Base-by-base conservation (phyloP, 1,140 invertebrate genomes). In the Drosophila suzukii region DNA sequence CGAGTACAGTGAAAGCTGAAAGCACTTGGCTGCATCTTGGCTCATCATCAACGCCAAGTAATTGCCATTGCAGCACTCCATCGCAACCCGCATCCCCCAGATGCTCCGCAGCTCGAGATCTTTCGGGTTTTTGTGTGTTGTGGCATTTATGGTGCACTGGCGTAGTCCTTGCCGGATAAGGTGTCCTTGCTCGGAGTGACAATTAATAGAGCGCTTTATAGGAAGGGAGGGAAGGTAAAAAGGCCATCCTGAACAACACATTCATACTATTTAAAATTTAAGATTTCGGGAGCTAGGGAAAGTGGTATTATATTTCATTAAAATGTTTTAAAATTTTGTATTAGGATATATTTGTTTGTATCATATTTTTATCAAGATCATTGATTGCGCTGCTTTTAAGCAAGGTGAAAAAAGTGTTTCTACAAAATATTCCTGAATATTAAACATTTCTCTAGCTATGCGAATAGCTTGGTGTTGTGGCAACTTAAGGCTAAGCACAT, bases 1-100 rank as follows among this genome's bases (percentile, higher is more conserved):
- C 55, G 56, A 53, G 20, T 60, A 50, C 75, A 77, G 57, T 57
- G 71, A 75, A 43, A 47, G 27, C 68, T 39, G 41, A 53, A 73
- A 51, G 81, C 71, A 72, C 81, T 84, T 65, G 77, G 41, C 61
- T 63, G 58, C 81, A 73, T 86, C 82, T 85, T 85, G 82, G 82
- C 68, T 70, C 82, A 86, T 78, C 82, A 86, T 85, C 82, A 81
- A 78, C 67, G 78, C 70, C 82, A 86, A 78, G 74, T 71, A 63
- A 75, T 67, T 73, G 74, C 70, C 63, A 70, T 70, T 65, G 77
- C 81, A 62, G 57, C 55, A 59, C 54, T 51, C 54, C 30, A 57
- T 50, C 41, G 53, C 41, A 47, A 44, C 39, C 49, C 24, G 51
- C 27, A 17, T 39, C n/a, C 24, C 17, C 44, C 13, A 11, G 13